These are phyloP conservation scores for Eristalis pertinax DNA, from an alignment of 2,888 invertebrate genomes.

Conservation along the genomic window DNA sequence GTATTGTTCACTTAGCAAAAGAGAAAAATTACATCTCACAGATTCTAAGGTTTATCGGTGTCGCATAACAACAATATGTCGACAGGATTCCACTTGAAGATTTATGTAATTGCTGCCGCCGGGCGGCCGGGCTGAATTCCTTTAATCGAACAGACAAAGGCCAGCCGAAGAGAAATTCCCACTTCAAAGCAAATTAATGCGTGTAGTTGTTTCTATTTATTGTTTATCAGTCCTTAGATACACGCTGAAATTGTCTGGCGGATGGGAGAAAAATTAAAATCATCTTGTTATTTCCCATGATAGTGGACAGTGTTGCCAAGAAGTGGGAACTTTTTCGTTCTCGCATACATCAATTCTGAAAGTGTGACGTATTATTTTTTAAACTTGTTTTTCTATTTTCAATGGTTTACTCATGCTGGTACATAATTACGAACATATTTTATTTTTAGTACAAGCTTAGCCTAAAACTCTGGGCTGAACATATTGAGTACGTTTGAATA, in stretches of 20 bases:
- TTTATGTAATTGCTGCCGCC: constrained; percentile 40
- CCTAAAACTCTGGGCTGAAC: too few species aligned
- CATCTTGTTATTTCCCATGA: background rate
- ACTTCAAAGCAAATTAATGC: background rate
- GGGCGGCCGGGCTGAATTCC: constrained; percentile 4
- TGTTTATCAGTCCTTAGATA: background rate
- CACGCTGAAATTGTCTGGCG: background rate
- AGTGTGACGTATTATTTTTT: too few species aligned
- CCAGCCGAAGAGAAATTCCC: background rate
- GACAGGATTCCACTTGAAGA: constrained; percentile 41
- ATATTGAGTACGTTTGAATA: too few species aligned
- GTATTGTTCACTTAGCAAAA: background rate
- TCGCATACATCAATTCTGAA: background rate
- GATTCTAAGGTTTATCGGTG: constrained; percentile 15
- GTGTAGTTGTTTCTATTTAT: background rate
- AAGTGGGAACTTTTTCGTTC: background rate
- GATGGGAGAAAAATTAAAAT: background rate
- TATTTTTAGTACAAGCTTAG: too few species aligned
- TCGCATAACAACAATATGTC: constrained; percentile 55
- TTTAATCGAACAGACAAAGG: background rate
- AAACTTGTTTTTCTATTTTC: too few species aligned
- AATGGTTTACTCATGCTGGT: too few species aligned
- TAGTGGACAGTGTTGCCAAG: background rate
- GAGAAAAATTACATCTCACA: background rate
- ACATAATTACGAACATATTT: too few species aligned